Percentiles rank a stretch among this genome's conserved stretches.
phyloP scores from a whole-genome alignment of 2,888 invertebrate species.

The Hypselothyrea guttata region DNA sequence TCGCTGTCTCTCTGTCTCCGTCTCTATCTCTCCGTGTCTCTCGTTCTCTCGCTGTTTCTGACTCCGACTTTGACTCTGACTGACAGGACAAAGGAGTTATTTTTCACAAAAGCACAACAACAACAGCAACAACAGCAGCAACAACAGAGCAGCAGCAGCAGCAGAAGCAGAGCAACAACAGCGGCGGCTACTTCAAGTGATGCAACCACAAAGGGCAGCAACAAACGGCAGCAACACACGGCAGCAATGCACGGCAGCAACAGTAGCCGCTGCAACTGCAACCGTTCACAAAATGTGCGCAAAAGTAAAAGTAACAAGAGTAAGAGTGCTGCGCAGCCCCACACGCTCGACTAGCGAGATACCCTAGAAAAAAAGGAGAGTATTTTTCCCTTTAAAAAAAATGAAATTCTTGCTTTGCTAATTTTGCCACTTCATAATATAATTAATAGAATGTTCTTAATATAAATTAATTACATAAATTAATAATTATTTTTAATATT shows the following conservation, averaged over 20 bases:
- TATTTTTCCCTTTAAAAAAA: too few species aligned
- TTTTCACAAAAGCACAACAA: conserved; percentile 73
- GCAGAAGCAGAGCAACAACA: conserved; percentile 4
- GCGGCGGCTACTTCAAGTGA: conserved; percentile 47
- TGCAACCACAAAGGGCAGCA: conserved; percentile 48
- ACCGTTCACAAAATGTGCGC: conserved; percentile 38
- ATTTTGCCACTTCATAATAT: too few species aligned
- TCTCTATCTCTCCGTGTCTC: conserved; percentile 28
- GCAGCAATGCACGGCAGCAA: conserved; percentile 17
- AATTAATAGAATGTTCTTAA: too few species aligned
- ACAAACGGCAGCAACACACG: conserved; percentile 22
- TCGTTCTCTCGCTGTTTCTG: conserved; percentile 11
- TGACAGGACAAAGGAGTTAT: conserved; percentile 81
- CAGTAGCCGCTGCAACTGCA: conserved; percentile 15
- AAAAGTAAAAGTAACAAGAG: conserved; percentile 72
- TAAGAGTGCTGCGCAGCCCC: conserved; percentile 34
- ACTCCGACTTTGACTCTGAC: conserved; percentile 46
- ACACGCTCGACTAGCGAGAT: too few species aligned
- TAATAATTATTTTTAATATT: too few species aligned
- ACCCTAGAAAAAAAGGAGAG: not conserved
- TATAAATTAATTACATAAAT: too few species aligned
- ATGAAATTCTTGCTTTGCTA: too few species aligned
- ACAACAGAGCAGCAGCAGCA: conserved; percentile 23
- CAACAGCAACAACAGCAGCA: conserved; percentile 58
- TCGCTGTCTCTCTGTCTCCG: conserved; percentile 19